Conservation (phyloP, 1,140 invertebrate species). For the Saxidomus purpurata region DNA sequence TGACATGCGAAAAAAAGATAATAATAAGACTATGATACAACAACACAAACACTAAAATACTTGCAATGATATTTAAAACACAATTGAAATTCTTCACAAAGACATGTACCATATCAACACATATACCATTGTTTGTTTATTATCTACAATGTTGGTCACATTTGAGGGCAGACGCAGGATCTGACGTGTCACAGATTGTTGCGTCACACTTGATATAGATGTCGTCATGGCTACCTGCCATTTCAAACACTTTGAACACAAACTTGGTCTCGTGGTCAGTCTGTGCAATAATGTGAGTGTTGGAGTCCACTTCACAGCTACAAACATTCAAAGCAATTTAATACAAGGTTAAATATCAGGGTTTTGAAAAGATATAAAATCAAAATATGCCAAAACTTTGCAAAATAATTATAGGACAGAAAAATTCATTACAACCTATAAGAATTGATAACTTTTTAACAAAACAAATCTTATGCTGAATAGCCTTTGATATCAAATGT, state of each 20-base stretch:
- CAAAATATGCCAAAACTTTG: too few species aligned
- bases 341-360: neutral
- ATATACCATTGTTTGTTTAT: too few species aligned
- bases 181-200: conserved; percentile 48
- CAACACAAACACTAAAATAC: too few species aligned
- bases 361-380: neutral
- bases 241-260: conserved; percentile 64
- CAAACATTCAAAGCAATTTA: neutral
- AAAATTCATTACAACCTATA: too few species aligned
- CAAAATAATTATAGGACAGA: too few species aligned
- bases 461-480: too few species aligned
- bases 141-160: neutral
- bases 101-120: too few species aligned
- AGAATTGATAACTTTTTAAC: too few species aligned
- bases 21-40: too few species aligned
- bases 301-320: conserved; percentile 63
- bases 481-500: neutral
- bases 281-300: conserved; percentile 54
- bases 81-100: too few species aligned
- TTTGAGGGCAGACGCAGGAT: neutral
- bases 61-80: too few species aligned
- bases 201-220: conserved; percentile 61
- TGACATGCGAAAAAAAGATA: too few species aligned
- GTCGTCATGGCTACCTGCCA: neutral
- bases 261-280: conserved; percentile 65